Evolutionary conservation across 1,140 invertebrate species (phyloP).

Genomic region (Mercenaria mercenaria): DNA sequence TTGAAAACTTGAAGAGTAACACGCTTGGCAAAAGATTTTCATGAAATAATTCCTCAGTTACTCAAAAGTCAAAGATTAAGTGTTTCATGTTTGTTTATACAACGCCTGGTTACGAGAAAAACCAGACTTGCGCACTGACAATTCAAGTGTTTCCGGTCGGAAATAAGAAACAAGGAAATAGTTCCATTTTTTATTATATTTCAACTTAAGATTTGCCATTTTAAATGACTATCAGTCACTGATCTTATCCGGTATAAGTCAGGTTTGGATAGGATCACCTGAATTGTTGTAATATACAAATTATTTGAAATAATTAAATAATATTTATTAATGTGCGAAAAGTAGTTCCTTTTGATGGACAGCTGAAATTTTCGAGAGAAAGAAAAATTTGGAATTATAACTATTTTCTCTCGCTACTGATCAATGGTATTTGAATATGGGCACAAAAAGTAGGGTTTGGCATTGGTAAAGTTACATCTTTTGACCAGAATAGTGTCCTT

Average conservation of each 20-base stretch:
- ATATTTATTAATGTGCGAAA: conserved; percentile 39
- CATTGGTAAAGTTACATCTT: not conserved
- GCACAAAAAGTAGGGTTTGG: conserved; percentile 29
- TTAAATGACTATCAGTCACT: too few species aligned
- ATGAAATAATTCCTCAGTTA: too few species aligned
- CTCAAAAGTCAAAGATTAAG: not conserved
- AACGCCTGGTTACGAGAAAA: conserved; percentile 41
- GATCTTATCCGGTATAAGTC: too few species aligned
- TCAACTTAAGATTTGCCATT: not conserved
- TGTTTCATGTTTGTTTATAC: conserved; percentile 9
- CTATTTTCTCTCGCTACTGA: not conserved
- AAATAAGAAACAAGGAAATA: conserved; percentile 23
- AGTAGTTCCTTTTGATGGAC: conserved; percentile 49
- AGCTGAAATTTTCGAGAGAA: conserved; percentile 47
- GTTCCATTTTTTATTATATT: not conserved
- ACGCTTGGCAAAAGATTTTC: too few species aligned
- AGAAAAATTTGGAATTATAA: conserved; percentile 1
- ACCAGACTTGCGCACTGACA: conserved; percentile 18
- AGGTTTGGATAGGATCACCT: conserved; percentile 47
- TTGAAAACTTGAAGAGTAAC: too few species aligned
- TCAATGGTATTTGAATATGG: conserved; percentile 19
- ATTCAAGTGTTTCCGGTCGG: not conserved
- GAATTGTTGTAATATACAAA: not conserved
- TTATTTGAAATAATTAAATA: not conserved
- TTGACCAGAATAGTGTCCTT: not conserved